Base-by-base conservation (phyloP, 2,113 vertebrate genomes). In the Marcusenius ussheri region DNA sequence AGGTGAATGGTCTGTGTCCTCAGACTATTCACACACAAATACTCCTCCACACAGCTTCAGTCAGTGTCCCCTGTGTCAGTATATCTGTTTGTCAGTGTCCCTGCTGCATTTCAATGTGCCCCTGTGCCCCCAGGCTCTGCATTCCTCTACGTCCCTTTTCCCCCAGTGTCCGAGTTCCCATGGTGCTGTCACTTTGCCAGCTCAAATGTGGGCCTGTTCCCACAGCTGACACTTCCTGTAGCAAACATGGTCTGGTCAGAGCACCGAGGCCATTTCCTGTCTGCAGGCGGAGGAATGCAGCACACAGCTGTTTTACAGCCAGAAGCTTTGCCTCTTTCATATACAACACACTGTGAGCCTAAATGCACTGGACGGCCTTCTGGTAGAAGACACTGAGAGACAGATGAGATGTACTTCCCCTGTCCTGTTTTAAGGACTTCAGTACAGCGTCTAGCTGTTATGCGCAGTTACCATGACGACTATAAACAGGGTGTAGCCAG, bases 151-250 rank as follows among this genome's bases (percentile, higher is more conserved):
- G 27, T 49, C 42, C 83, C 19, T 86, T 86, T 85, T n/a, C 24
- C 21, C 56, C 21, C 21, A 53, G 53, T 15, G 13, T 50, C 62
- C 83, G 83, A 89, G 88, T 89, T 92, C n/a, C 50, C 90, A 56
- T 46, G 66, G 31, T 88, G 88, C 83, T 27, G 46, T 31, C 88
- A 91, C 21, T 85, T 83, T 88, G 91, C 88, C 87, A 49, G 53
- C 56, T 47, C 47, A 39, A 86, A 88, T 80, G 31, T 66, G 56
- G 86, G 86, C 84, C 53, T 84, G 92, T 94, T 94, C 93, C 91
- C 93, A 95, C 93, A 91, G 88, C 88, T 90, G 90, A 15, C 51
- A 86, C 91, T 93, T 95, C 91, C 94, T 94, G 93, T 90, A 91
- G 90, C 83, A 80, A 46, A 90, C 90, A 9, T 90, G 88, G 84